Conservation (phyloP, 2,797 vertebrate genomes). For the Masticophis lateralis region DNA sequence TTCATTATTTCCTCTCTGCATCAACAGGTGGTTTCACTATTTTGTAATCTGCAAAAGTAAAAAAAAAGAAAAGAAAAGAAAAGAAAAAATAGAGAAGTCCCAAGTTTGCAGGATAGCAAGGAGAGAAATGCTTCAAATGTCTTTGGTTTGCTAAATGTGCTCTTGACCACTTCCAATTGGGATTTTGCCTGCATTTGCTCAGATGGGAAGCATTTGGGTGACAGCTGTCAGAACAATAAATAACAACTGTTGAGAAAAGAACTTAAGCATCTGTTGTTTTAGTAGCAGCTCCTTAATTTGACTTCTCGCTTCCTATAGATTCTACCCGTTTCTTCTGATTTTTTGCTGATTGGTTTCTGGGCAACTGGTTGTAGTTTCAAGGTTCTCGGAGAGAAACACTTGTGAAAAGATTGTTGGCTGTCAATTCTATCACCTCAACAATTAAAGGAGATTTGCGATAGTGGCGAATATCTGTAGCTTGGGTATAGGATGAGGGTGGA, state of each 20-base stretch:
- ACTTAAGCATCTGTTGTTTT: constrained; percentile 20
- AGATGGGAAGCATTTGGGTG: constrained; percentile 37
- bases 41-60: not conserved
- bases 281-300: not conserved
- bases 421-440: not conserved
- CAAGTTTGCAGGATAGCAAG: not conserved
- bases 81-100: not conserved
- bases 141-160: constrained; percentile 17
- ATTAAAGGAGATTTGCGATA: not conserved
- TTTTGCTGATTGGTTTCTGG: not conserved
- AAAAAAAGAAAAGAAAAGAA: not conserved
- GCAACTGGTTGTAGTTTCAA: not conserved
- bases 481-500: not conserved
- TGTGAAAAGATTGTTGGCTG: not conserved
- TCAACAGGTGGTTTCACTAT: constrained; percentile 6
- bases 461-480: not conserved
- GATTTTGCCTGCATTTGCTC: not conserved
- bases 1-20: not conserved
- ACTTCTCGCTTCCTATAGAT: not conserved
- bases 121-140: constrained; percentile 21
- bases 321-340: not conserved
- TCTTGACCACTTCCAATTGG: constrained; percentile 49
- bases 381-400: not conserved
- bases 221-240: constrained; percentile 21
- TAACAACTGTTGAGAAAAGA: constrained; percentile 1